These are phyloP conservation scores for Endotricha flammealis DNA, from an alignment of 2,888 invertebrate genomes.

Conservation along the genomic window DNA sequence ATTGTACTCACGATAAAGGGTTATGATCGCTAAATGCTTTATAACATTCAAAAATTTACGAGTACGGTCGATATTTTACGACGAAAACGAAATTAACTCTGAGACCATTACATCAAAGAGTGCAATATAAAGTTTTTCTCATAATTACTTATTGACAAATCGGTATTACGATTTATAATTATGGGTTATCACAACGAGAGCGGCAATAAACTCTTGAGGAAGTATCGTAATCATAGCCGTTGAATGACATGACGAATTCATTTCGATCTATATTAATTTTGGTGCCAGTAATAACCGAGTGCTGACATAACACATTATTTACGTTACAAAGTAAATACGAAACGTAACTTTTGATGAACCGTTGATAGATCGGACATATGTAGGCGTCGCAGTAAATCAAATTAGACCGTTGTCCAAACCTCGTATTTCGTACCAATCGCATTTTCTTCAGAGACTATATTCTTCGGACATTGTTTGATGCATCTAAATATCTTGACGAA, in stretches of 20 bases:
- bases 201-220: constrained; percentile 25
- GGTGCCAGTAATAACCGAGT: constrained; percentile 29
- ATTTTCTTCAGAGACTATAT: constrained; percentile 21
- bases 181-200: constrained; percentile 13
- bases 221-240: constrained; percentile 38
- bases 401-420: constrained; percentile 48
- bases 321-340: neutral
- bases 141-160: constrained; percentile 15
- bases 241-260: constrained; percentile 36
- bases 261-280: constrained; percentile 42
- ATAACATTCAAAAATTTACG: neutral
- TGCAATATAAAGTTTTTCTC: neutral
- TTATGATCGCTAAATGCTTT: neutral
- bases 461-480: no score
- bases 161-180: constrained; percentile 9
- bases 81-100: neutral
- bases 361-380: constrained; percentile 38
- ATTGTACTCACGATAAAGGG: no score
- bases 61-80: neutral
- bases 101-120: neutral
- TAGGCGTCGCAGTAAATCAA: constrained; percentile 37
- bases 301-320: constrained; percentile 36
- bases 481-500: no score
- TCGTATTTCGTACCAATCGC: no score
- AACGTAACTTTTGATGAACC: constrained; percentile 17